Percentiles rank a stretch among this genome's conserved stretches.
Conservation (phyloP, 1,140 invertebrate species). For the Papilio glaucus region DNA sequence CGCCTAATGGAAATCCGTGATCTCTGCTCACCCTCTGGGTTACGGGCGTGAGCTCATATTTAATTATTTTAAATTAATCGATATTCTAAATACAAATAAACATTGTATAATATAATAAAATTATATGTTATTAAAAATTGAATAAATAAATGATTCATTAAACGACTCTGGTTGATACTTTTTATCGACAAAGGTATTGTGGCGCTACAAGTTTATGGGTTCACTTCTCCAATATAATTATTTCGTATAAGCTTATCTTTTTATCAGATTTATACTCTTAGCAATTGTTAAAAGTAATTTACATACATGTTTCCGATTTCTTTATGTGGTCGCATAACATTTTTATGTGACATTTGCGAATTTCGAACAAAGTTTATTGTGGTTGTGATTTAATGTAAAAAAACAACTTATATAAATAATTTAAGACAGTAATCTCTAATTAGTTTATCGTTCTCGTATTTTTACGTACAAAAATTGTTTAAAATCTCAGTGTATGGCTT, state of each 20-base stretch:
- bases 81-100: too few species aligned
- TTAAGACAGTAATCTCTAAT: too few species aligned
- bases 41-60: too few species aligned
- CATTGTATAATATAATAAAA: too few species aligned
- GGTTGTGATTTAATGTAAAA: not conserved
- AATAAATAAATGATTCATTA: too few species aligned
- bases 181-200: not conserved
- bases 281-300: conserved; percentile 13
- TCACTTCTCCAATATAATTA: not conserved
- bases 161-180: not conserved
- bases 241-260: conserved; percentile 24
- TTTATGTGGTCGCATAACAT: not conserved
- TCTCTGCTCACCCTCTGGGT: too few species aligned
- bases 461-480: too few species aligned
- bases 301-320: not conserved
- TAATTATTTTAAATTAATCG: too few species aligned
- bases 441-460: too few species aligned
- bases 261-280: conserved; percentile 14
- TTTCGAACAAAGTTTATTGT: conserved; percentile 2
- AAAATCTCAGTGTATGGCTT: too few species aligned
- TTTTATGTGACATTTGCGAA: not conserved
- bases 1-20: too few species aligned
- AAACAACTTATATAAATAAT: not conserved
- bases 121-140: too few species aligned
- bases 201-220: not conserved